phyloP scores from a whole-genome alignment of 2,888 invertebrate genomes.

The Philopedon plagiatum region DNA sequence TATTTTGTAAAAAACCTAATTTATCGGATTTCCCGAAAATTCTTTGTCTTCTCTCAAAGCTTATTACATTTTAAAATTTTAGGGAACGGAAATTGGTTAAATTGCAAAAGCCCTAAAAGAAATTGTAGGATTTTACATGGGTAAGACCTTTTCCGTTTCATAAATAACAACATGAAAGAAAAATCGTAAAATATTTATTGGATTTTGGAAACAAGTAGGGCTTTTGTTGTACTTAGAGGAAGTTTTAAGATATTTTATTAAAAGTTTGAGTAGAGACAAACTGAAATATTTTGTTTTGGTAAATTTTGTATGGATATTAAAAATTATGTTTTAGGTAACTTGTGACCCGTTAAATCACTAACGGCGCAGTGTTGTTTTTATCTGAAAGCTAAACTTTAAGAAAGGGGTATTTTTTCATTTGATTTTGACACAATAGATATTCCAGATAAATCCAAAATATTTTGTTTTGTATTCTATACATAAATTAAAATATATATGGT shows the following conservation, averaged over 20 bases:
- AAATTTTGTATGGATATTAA: too few species aligned
- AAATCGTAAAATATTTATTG: slow-evolving; percentile 35
- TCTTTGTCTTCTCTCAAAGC: neutral
- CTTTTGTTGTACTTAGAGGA: slow-evolving; percentile 17
- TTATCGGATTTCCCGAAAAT: neutral
- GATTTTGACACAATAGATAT: too few species aligned
- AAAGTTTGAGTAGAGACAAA: slow-evolving; percentile 13
- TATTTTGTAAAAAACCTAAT: neutral
- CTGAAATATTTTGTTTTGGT: slow-evolving; percentile 25
- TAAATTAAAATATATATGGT: too few species aligned
- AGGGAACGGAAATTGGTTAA: slow-evolving; percentile 3
- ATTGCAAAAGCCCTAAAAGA: slow-evolving; percentile 5
- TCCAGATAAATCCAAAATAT: too few species aligned
- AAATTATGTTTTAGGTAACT: too few species aligned
- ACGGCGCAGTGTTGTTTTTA: too few species aligned
- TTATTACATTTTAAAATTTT: slow-evolving; percentile 11
- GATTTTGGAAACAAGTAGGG: slow-evolving; percentile 2
- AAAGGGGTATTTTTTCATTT: too few species aligned
- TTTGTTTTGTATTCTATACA: too few species aligned
- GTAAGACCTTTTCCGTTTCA: slow-evolving; percentile 37
- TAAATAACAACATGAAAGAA: slow-evolving; percentile 34
- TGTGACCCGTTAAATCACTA: too few species aligned
- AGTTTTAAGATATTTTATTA: neutral
- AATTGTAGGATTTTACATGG: slow-evolving; percentile 10
- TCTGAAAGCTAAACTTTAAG: too few species aligned